Percentiles rank a stretch among this genome's conserved stretches.
Evolutionary conservation across 2,888 invertebrate genomes (phyloP).

Genomic region (Andricus curvator): DNA sequence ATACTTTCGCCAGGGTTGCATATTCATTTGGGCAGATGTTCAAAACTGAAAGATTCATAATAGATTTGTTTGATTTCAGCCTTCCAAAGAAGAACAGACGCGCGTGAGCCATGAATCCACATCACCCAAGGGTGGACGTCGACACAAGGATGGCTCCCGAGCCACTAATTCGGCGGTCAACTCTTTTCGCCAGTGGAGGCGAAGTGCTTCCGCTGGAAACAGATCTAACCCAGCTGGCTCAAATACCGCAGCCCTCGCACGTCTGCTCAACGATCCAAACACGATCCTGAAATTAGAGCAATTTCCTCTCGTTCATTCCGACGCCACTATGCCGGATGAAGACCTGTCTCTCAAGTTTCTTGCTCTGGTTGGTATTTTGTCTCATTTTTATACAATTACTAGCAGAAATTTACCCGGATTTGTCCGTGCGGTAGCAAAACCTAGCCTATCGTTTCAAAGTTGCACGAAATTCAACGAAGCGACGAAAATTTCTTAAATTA

Average conservation of each 20-base stretch:
- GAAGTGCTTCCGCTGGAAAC: slow-evolving; percentile 60
- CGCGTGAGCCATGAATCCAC: slow-evolving; percentile 61
- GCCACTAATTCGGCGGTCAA: slow-evolving; percentile 60
- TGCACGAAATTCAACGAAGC: no score
- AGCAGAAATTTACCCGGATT: no score
- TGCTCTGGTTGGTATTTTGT: slow-evolving; percentile 70
- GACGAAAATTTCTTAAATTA: no score
- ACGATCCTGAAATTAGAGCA: slow-evolving; percentile 67
- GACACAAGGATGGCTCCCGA: slow-evolving; percentile 60
- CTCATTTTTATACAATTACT: no score
- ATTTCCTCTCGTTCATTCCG: slow-evolving; percentile 70
- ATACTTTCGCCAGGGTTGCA: background rate
- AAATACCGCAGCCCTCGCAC: slow-evolving; percentile 42
- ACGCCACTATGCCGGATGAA: slow-evolving; percentile 70
- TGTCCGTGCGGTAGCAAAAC: no score
- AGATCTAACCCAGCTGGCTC: slow-evolving; percentile 61
- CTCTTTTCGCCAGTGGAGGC: slow-evolving; percentile 72
- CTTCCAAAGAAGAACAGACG: slow-evolving; percentile 66
- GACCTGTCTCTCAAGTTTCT: slow-evolving; percentile 74
- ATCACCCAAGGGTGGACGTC: slow-evolving; percentile 60
- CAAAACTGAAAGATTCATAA: slow-evolving; percentile 4
- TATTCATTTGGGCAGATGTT: background rate
- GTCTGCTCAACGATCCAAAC: slow-evolving; percentile 35
- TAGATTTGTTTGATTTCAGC: slow-evolving; percentile 53
- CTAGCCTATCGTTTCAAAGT: no score